Percentiles rank a stretch among this genome's conserved stretches.
phyloP scores from a whole-genome alignment of 2,797 vertebrate genomes.

The Champsocephalus esox region DNA sequence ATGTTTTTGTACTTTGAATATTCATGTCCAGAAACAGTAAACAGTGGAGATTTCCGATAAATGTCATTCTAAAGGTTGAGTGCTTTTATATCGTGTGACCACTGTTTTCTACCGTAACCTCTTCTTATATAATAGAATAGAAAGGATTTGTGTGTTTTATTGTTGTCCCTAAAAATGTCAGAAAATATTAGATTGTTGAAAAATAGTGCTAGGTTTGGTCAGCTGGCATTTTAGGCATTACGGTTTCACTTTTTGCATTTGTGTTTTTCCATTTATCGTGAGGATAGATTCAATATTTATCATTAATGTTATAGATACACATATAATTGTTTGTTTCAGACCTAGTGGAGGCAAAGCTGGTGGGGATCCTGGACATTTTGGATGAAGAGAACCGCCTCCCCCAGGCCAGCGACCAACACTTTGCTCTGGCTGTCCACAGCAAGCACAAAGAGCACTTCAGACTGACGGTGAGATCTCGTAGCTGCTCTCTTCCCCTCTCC shows the following conservation, averaged over 20 bases:
- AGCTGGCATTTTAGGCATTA: not conserved
- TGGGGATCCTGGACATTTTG: constrained; percentile 96
- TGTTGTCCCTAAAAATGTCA: not conserved
- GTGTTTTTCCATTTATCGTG: not conserved
- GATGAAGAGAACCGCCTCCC: constrained; percentile 99
- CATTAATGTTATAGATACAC: constrained; percentile 14
- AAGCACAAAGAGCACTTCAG: constrained; percentile 98
- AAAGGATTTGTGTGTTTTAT: not conserved
- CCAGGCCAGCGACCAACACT: constrained; percentile 96
- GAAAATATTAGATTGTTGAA: not conserved
- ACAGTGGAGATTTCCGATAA: constrained; percentile 51
- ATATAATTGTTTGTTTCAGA: constrained; percentile 80
- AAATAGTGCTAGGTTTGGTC: not conserved
- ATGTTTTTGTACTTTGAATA: constrained; percentile 63
- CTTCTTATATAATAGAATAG: not conserved
- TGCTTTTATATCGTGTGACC: constrained; percentile 19
- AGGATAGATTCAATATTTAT: not conserved
- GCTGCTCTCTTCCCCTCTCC: not conserved
- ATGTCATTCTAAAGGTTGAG: constrained; percentile 18
- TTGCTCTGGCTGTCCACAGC: constrained; percentile 91
- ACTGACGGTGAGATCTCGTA: constrained; percentile 88
- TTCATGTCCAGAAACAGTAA: constrained; percentile 55
- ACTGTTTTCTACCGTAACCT: not conserved
- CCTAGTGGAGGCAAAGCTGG: constrained; percentile 94
- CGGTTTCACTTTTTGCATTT: not conserved